Base-by-base conservation (phyloP, 2,113 vertebrate species). In the Empidonax traillii region DNA sequence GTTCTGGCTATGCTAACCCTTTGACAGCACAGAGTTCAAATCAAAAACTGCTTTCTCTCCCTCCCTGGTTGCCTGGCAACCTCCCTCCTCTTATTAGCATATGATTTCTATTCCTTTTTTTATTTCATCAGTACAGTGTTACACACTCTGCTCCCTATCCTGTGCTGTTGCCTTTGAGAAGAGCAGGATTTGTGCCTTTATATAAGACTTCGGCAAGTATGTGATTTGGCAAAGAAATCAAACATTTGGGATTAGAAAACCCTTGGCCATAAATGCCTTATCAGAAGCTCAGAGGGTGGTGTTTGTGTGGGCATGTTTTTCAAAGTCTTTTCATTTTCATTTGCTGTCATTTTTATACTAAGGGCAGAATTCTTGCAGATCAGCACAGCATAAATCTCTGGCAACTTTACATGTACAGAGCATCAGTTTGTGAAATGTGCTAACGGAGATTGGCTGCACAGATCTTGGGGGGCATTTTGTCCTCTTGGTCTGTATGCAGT, bases 61-160 rank as follows among this genome's bases (percentile, higher is more conserved):
- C 79, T 96, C 82, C 85, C 88, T 91, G 58, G 97, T 97, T 97
- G 96, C 96, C 90, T 96, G 96, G 96, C 96, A 97, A 97, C 96
- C 63, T 95, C 90, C 93, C 51, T 96, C 81, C 95, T 93, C 91
- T 94, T 96, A 97, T 97, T 97, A 97, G 96, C 96, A 97, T 97
- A 95, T 85, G 94, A 92, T 97, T 96, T 96, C 96, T 96, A 95
- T 95, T 96, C 95, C 93, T 95, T 96, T 95, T 96, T 96, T 96
- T 95, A 97, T 96, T 96, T 96, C 87, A 95, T 94, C 79, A 78
- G 85, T 94, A 87, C 85, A 77, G 75, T 77, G 91, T 90, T 91
- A 44, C 67, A 91, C 43, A 68, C 85, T 44, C 80, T 93, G 93
- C 85, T 94, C 93, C 47, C 44, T 95, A 82, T 92, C 79, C 82